Conservation (phyloP, 2,113 vertebrate species). For the Paedocypris sp. region DNA sequence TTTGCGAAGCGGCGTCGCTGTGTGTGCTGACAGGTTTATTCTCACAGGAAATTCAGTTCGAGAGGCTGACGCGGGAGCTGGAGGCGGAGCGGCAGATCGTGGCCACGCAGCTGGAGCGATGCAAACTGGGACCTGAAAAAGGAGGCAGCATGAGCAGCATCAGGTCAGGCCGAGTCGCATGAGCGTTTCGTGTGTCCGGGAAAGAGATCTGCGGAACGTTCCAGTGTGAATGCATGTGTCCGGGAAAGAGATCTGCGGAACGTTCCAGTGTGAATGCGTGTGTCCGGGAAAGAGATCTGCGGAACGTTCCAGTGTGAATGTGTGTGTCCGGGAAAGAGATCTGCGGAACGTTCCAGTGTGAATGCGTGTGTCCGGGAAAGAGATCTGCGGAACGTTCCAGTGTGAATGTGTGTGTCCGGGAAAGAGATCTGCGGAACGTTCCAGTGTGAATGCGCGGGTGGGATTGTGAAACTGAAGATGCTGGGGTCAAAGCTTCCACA, state of each 20-base stretch:
- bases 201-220: not conserved
- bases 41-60: conserved; percentile 89
- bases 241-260: too few relatives aligned
- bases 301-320: not conserved
- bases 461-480: not conserved
- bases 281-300: too few relatives aligned
- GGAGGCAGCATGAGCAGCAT: conserved; percentile 97
- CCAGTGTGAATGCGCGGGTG: not conserved
- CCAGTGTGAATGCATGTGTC: not conserved
- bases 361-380: not conserved
- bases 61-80: conserved; percentile 91
- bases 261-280: not conserved
- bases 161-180: conserved; percentile 63
- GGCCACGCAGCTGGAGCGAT: conserved; percentile 93
- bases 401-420: not conserved
- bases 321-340: too few relatives aligned
- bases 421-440: not conserved
- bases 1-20: too few relatives aligned
- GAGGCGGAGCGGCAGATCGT: conserved; percentile 96
- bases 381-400: not conserved
- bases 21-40: not conserved
- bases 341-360: not conserved
- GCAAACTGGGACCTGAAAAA: conserved; percentile 92
- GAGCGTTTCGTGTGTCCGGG: too few relatives aligned
- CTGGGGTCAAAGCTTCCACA: conserved; percentile 12